These are phyloP conservation scores for Vimba vimba DNA, from an alignment of 2,113 vertebrate genomes.

Conservation along the genomic window DNA sequence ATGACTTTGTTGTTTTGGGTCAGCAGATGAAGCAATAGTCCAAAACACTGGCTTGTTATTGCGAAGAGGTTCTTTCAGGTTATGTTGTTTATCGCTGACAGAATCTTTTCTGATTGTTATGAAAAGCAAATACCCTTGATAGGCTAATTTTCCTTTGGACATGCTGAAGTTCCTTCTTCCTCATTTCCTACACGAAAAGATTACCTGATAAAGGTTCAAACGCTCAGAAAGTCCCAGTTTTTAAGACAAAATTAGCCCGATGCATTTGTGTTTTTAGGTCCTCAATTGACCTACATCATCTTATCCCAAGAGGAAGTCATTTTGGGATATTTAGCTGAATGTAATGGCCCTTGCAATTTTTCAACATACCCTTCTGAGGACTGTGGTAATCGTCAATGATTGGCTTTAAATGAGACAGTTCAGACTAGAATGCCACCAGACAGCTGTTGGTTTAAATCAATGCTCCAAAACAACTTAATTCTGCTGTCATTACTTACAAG, in stretches of 20 bases:
- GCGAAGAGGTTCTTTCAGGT: not conserved
- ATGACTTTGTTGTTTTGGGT: slow-evolving; percentile 31
- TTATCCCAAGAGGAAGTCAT: not conserved
- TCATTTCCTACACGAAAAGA: not conserved
- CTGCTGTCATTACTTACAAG: slow-evolving; percentile 13
- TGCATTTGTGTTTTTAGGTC: slow-evolving; percentile 4
- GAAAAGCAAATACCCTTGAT: not conserved
- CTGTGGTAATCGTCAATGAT: slow-evolving; percentile 1
- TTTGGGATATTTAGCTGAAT: not conserved
- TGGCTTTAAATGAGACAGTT: not conserved
- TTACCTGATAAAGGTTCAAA: not conserved
- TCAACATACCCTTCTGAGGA: not conserved
- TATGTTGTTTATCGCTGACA: slow-evolving; percentile 12
- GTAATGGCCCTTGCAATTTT: not conserved
- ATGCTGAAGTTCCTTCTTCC: not conserved
- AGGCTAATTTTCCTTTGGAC: slow-evolving; percentile 1
- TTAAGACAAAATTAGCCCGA: not conserved
- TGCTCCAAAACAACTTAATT: slow-evolving; percentile 13
- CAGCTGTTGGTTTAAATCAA: slow-evolving; percentile 25
- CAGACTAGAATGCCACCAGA: not conserved
- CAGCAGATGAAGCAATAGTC: not conserved
- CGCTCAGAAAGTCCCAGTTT: not conserved
- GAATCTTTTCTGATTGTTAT: slow-evolving; percentile 9
- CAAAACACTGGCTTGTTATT: not conserved
- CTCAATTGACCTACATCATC: not conserved